Percentiles rank a stretch among this genome's conserved stretches.
These are phyloP conservation scores for Stratiomys singularior DNA, from an alignment of 2,888 invertebrate species.

Conservation along the genomic window DNA sequence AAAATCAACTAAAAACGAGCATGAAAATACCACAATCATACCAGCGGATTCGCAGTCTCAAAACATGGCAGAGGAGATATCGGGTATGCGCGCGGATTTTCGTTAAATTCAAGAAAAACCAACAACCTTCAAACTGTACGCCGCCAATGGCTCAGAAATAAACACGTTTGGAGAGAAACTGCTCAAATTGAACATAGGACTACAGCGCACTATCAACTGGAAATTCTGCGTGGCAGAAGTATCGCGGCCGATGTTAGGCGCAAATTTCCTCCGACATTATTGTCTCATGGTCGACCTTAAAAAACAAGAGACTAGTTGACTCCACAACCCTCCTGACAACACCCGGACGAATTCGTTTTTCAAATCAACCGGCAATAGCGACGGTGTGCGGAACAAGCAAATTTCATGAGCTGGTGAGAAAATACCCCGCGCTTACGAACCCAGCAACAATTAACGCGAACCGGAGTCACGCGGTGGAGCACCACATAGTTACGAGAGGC, in stretches of 20 bases:
- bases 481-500: slow-evolving; percentile 5
- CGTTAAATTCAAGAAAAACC: too few species aligned
- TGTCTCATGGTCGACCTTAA: neutral
- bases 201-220: neutral
- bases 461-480: neutral
- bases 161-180: neutral
- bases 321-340: neutral
- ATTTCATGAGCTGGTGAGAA: neutral
- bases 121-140: neutral
- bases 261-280: neutral
- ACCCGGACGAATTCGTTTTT: too few species aligned
- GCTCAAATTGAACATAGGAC: neutral
- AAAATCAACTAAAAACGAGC: too few species aligned
- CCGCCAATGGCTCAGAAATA: neutral
- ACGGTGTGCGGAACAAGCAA: neutral
- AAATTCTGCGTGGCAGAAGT: neutral
- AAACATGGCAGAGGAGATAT: too few species aligned
- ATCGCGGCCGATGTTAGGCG: neutral
- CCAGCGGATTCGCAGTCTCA: too few species aligned
- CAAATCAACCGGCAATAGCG: too few species aligned
- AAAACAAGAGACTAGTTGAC: neutral
- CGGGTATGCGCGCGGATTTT: too few species aligned
- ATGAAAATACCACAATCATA: too few species aligned
- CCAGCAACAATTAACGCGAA: neutral
- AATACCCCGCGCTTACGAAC: neutral